A percentile compares a stretch with the other conserved stretches of the same genome.
Conservation (phyloP, 2,888 invertebrate species). For the Pteria penguin region DNA sequence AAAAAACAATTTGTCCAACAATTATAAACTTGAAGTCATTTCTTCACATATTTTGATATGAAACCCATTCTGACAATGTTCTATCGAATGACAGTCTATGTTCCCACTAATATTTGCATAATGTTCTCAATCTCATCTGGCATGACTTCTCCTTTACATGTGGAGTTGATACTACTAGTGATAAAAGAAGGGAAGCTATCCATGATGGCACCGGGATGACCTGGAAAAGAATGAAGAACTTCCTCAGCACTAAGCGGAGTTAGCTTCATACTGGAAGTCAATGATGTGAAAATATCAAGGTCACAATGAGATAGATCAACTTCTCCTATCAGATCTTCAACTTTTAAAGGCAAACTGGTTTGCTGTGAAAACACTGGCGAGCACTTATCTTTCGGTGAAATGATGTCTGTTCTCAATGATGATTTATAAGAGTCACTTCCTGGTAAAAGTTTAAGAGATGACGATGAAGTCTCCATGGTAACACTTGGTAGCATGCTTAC, state of each 20-base stretch:
- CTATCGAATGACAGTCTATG: slow-evolving; percentile 9
- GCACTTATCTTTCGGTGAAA: slow-evolving; percentile 23
- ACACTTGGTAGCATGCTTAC: slow-evolving; percentile 13
- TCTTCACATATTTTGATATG: no score
- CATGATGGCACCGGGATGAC: slow-evolving; percentile 54
- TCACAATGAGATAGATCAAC: slow-evolving; percentile 83
- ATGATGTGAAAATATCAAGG: slow-evolving; percentile 81
- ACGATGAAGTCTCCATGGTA: slow-evolving; percentile 32
- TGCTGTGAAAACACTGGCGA: slow-evolving; percentile 42
- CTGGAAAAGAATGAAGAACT: slow-evolving; percentile 78
- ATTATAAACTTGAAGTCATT: no score
- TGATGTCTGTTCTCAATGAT: neutral
- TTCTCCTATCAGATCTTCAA: slow-evolving; percentile 61
- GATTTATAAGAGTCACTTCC: slow-evolving; percentile 2
- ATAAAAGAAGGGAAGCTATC: slow-evolving; percentile 57
- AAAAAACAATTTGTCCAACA: no score
- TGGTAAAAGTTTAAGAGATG: slow-evolving; percentile 22
- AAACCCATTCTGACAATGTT: no score
- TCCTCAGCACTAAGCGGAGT: slow-evolving; percentile 80
- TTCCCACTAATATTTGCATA: slow-evolving; percentile 86
- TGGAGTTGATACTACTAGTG: slow-evolving; percentile 52
- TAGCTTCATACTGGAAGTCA: slow-evolving; percentile 76
- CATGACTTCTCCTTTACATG: slow-evolving; percentile 75
- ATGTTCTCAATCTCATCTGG: slow-evolving; percentile 84
- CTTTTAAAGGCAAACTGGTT: slow-evolving; percentile 47